Percentiles rank a stretch among this genome's conserved stretches.
Conservation (phyloP, 1,140 invertebrate species). For the Chironomus tepperi region DNA sequence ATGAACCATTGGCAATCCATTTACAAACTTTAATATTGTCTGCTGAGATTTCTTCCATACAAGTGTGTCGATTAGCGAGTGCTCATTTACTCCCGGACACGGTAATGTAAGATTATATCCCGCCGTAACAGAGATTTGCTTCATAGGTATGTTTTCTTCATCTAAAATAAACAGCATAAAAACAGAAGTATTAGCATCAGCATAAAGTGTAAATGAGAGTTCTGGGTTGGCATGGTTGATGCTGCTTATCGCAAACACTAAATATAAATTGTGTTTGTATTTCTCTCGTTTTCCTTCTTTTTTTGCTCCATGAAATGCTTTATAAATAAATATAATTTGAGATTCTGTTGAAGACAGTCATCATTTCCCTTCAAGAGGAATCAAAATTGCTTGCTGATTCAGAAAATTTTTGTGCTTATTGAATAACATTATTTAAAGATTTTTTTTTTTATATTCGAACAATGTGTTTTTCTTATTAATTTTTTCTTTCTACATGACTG, state of each 20-base stretch:
- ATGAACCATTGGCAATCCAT: constrained; percentile 38
- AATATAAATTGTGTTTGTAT: too few relatives aligned
- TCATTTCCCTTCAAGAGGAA: background rate
- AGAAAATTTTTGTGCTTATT: background rate
- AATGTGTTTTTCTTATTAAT: too few relatives aligned
- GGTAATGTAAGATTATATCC: constrained; percentile 53
- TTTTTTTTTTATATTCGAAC: background rate
- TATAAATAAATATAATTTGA: too few relatives aligned
- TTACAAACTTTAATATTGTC: constrained; percentile 40
- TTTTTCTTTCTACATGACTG: too few relatives aligned
- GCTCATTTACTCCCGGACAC: constrained; percentile 56
- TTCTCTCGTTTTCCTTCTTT: too few relatives aligned
- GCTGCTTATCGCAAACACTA: background rate
- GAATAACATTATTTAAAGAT: too few relatives aligned
- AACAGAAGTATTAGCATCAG: background rate
- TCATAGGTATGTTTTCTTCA: constrained; percentile 45
- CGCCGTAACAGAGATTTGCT: constrained; percentile 51
- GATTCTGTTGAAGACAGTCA: background rate
- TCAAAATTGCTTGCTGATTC: background rate
- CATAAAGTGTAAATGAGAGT: background rate
- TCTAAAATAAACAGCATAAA: constrained; percentile 35
- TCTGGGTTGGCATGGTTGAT: background rate
- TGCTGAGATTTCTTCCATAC: constrained; percentile 48
- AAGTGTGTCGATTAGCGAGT: constrained; percentile 51
- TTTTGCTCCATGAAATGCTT: too few relatives aligned